Conservation (phyloP, 1,140 invertebrate species). For the Theocolax elegans region DNA sequence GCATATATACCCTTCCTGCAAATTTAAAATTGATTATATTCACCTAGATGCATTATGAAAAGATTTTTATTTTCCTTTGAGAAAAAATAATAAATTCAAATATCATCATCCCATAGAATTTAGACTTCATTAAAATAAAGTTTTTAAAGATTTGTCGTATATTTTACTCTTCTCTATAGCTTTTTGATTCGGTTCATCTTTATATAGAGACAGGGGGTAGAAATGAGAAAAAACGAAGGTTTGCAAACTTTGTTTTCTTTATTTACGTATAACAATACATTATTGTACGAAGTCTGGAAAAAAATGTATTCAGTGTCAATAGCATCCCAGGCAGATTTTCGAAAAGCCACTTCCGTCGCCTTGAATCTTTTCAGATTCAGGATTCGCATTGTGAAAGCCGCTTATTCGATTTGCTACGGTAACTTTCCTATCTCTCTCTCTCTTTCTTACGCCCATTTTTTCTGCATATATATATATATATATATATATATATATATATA, state of each 20-base stretch:
- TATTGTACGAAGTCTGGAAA: slow-evolving; percentile 10
- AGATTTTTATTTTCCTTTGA: too few relatives aligned
- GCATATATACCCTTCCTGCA: too few relatives aligned
- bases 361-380: slow-evolving; percentile 12
- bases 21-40: too few relatives aligned
- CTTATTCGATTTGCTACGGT: slow-evolving; percentile 17
- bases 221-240: not conserved
- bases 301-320: slow-evolving; percentile 10
- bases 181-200: not conserved
- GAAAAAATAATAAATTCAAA: too few relatives aligned
- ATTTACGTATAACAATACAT: slow-evolving; percentile 12
- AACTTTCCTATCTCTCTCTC: not conserved
- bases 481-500: too few relatives aligned
- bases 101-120: too few relatives aligned
- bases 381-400: slow-evolving; percentile 8
- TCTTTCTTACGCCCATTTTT: slow-evolving; percentile 7
- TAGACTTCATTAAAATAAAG: slow-evolving; percentile 3
- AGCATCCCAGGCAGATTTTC: not conserved
- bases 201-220: not conserved
- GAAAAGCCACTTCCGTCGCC: slow-evolving; percentile 11
- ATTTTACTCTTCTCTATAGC: not conserved
- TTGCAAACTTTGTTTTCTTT: not conserved
- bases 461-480: too few relatives aligned
- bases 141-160: slow-evolving; percentile 2
- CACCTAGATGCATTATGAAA: too few relatives aligned